Base-by-base conservation (phyloP, 2,888 invertebrate species). In the Rhingia campestris region DNA sequence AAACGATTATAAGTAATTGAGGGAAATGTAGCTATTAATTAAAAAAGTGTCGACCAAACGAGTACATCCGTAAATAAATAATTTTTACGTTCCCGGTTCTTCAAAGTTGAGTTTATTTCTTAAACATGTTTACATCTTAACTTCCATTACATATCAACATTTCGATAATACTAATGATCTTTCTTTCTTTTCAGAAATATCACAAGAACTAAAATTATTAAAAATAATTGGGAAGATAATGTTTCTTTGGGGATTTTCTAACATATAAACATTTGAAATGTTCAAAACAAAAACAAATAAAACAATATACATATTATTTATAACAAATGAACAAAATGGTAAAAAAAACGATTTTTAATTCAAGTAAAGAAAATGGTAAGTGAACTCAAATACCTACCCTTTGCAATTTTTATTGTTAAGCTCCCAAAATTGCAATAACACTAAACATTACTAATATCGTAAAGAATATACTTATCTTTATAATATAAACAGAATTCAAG, bases 161-260 rank as follows among this genome's bases (percentile, higher is more conserved):
- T 33, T 37, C 7, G 39, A 10, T 32, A 73, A 22, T 22, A 22
- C 22, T 22, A 22, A 37, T 30, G 45, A 22, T 43, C 47, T 56
- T 43, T 64, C 22, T 76, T 39, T 77, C 67, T 67, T 84, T 84
- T 53, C 82, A 84, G 82, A 74, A 79, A 37, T 74, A 63, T 79
- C 79, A 67, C 69, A 79, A 79, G 47, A 39, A 67, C 67, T 74
- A 79, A 84, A 74, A 74, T 84, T 84, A 79, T 74, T 73, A 49
- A 81, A 76, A 33, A 61, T 74, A 79, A 70, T 79, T 73, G 79
- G 74, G 74, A 69, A 59, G 74, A 63, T 74, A 54, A 74, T 74
- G 37, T 63, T 53, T 69, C 74, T 74, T 64, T 63, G 73, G 79
- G 79, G 69, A 79, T 84, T 84, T 84, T 84, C 74, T 84, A 84